Evolutionary conservation across 2,888 invertebrate genomes (phyloP).

Genomic region (Beris morrisii): DNA sequence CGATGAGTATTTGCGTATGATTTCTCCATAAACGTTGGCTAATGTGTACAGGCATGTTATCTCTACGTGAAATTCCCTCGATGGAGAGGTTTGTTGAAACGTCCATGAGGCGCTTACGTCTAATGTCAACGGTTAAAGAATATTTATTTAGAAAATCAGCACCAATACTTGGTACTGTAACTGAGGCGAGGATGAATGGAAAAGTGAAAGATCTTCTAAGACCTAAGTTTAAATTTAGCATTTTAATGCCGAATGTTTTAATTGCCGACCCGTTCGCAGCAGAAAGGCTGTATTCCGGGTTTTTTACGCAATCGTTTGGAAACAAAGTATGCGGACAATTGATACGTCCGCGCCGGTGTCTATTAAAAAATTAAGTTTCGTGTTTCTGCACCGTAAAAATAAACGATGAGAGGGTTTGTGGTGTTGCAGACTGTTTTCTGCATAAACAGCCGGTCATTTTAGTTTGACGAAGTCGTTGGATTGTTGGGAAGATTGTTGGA

Average conservation of each 20-base stretch:
- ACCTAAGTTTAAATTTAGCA: not conserved
- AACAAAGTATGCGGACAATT: not conserved
- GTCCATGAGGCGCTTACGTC: not conserved
- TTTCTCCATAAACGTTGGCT: not conserved
- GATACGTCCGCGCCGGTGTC: slow-evolving; percentile 1
- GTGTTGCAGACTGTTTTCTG: not conserved
- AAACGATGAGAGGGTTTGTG: not conserved
- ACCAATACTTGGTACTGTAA: not conserved
- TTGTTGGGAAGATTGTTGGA: no score
- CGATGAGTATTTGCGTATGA: not conserved
- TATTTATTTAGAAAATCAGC: not conserved
- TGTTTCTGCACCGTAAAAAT: not conserved
- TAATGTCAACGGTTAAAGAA: not conserved
- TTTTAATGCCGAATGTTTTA: not conserved
- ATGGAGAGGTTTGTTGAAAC: not conserved
- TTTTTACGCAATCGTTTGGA: not conserved
- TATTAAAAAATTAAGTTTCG: not conserved
- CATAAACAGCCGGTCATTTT: not conserved
- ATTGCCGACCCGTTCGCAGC: not conserved
- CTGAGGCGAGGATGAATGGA: not conserved
- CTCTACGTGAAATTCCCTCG: not conserved
- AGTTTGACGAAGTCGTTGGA: no score
- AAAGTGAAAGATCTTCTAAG: not conserved
- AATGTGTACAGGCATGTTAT: not conserved
- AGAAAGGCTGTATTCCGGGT: not conserved